phyloP scores from a whole-genome alignment of 64 coral and sea anemone genomes.

The Pocillopora verrucosa region DNA sequence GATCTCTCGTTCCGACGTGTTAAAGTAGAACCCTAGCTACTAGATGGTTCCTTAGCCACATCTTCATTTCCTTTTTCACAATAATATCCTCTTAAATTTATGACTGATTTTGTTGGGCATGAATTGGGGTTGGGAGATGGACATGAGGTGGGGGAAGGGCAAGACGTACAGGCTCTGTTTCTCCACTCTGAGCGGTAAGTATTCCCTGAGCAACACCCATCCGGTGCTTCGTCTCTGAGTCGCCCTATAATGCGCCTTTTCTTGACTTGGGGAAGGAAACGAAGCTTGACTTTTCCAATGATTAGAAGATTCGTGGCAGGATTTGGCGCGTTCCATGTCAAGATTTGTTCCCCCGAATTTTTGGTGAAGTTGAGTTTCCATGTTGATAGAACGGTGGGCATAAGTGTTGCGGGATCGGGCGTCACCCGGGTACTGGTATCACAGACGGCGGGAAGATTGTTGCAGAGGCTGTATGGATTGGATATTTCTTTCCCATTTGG shows the following conservation, averaged over 20 bases:
- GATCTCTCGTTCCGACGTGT: background rate
- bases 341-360: too few species aligned
- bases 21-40: background rate
- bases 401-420: background rate
- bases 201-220: too few species aligned
- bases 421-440: constrained; percentile 2
- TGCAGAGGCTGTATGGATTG: constrained; percentile 52
- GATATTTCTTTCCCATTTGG: background rate
- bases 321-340: too few species aligned
- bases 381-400: too few species aligned
- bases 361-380: too few species aligned
- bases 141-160: background rate
- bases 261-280: too few species aligned
- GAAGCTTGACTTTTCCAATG: too few species aligned
- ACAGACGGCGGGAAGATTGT: constrained; percentile 38
- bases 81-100: background rate
- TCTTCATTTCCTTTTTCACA: background rate
- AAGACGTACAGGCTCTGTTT: too few species aligned
- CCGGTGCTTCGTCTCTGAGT: too few species aligned
- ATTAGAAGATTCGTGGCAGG: too few species aligned
- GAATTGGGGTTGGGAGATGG: background rate
- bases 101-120: background rate
- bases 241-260: too few species aligned
- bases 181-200: too few species aligned
- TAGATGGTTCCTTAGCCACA: background rate